Conservation (phyloP, 92 coral and sea anemone genomes). For the Parazoanthus atlanticus region DNA sequence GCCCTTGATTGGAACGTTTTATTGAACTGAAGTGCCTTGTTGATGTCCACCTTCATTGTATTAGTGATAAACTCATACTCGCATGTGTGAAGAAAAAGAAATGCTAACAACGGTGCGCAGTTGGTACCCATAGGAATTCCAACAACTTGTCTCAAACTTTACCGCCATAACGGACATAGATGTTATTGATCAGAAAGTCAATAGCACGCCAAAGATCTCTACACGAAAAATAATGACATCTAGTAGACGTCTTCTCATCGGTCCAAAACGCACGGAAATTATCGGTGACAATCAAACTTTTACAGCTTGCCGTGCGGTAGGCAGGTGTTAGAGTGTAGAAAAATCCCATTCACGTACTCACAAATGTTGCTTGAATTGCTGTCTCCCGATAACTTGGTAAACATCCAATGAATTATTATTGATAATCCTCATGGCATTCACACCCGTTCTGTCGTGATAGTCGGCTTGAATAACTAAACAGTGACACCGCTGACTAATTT, state of each 20-base stretch:
- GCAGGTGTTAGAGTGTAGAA: conserved; percentile 10
- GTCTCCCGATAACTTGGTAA: background rate
- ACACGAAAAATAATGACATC: conserved; percentile 25
- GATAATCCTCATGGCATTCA: conserved; percentile 31
- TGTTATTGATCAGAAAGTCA: conserved; percentile 28
- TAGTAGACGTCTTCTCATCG: conserved; percentile 21
- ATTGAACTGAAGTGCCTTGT: conserved; percentile 24
- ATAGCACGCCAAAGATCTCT: conserved; percentile 45
- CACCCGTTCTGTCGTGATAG: conserved; percentile 14
- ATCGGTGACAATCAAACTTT: background rate
- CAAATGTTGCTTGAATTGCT: background rate
- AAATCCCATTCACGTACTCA: conserved; percentile 20
- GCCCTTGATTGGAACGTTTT: conserved; percentile 31
- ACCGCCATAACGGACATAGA: conserved; percentile 33
- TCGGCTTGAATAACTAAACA: background rate
- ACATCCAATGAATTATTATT: conserved; percentile 4
- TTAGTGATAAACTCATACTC: conserved; percentile 29
- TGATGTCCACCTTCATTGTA: conserved; percentile 20
- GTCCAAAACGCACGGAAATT: conserved; percentile 12
- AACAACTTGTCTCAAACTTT: conserved; percentile 47
- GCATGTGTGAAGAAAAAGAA: conserved; percentile 27
- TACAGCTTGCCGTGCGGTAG: background rate
- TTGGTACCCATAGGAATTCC: conserved; percentile 46
- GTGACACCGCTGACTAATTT: background rate
- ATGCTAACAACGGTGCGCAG: conserved; percentile 47